Evolutionary conservation across 1,140 invertebrate species (phyloP).

Genomic region (Gryllus bimaculatus): DNA sequence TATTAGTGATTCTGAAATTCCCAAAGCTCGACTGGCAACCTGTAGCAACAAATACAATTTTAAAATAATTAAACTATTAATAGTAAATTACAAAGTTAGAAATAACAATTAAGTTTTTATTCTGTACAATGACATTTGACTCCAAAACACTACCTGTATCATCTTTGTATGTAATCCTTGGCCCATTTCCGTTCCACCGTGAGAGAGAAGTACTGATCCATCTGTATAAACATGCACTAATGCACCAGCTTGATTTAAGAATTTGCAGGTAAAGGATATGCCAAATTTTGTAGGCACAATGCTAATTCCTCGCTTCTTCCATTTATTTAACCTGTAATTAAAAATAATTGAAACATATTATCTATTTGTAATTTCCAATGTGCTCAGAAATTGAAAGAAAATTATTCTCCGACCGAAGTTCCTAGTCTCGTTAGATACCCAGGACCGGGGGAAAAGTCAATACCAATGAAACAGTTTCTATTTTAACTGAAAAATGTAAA

Average conservation of each 20-base stretch:
- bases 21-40: constrained; percentile 63
- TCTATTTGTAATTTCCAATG: too few species aligned
- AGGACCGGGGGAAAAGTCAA: too few species aligned
- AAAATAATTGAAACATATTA: not conserved
- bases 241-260: constrained; percentile 83
- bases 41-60: constrained; percentile 21
- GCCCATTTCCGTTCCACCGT: constrained; percentile 92
- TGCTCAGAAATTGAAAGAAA: not conserved
- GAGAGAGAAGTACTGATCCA: constrained; percentile 83
- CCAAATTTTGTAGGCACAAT: constrained; percentile 87
- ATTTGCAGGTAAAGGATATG: constrained; percentile 68
- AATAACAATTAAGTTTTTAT: too few species aligned
- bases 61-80: not conserved
- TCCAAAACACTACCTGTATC: constrained; percentile 55
- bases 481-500: too few species aligned
- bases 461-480: too few species aligned
- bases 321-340: constrained; percentile 59
- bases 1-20: constrained; percentile 65
- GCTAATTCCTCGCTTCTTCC: constrained; percentile 78
- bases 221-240: constrained; percentile 83
- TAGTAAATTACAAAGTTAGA: not conserved
- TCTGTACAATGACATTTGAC: too few species aligned
- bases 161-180: constrained; percentile 94
- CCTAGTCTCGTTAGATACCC: too few species aligned
- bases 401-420: too few species aligned